These are phyloP conservation scores for Coregonus sp. DNA, from an alignment of 2,797 vertebrate genomes.

Conservation along the genomic window DNA sequence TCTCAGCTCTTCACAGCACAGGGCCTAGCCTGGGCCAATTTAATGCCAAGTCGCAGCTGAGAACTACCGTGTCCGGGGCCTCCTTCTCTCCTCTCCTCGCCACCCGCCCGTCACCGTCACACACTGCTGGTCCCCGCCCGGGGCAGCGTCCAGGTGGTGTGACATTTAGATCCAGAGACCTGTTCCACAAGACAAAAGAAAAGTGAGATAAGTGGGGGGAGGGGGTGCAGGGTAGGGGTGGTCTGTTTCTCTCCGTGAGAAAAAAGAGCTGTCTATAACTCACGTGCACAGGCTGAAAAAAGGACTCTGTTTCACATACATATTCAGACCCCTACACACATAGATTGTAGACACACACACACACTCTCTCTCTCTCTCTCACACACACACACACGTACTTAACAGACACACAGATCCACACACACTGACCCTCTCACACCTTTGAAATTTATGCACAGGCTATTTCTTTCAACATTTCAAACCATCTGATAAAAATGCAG, in stretches of 20 bases:
- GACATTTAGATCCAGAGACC: constrained; percentile 80
- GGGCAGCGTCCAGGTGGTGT: constrained; percentile 68
- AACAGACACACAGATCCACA: constrained; percentile 13
- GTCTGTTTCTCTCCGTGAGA: constrained; percentile 42
- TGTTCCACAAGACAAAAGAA: constrained; percentile 68
- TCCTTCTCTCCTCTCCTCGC: constrained; percentile 73
- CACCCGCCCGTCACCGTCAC: constrained; percentile 62
- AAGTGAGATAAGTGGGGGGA: constrained; percentile 54
- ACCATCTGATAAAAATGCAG: constrained; percentile 76
- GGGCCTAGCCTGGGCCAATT: constrained; percentile 70
- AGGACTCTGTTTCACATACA: constrained; percentile 18
- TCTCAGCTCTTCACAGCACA: constrained; percentile 58
- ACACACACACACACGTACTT: constrained; percentile 35
- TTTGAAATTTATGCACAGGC: constrained; percentile 55
- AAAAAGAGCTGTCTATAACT: constrained; percentile 2
- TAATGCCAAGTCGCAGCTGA: constrained; percentile 63
- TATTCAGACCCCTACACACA: constrained; percentile 32
- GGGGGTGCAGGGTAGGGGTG: constrained; percentile 45
- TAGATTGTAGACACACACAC: constrained; percentile 8
- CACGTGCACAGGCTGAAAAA: constrained; percentile 16
- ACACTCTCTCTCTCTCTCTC: constrained; percentile 20
- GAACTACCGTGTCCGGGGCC: constrained; percentile 61
- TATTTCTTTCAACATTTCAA: constrained; percentile 47
- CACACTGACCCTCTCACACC: constrained; percentile 25
- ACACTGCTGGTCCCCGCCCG: constrained; percentile 72